A percentile compares a stretch with the other conserved stretches of the same genome.
Evolutionary conservation across 1,140 invertebrate genomes (phyloP).

Genomic region (Philotrypesis tridentata): DNA sequence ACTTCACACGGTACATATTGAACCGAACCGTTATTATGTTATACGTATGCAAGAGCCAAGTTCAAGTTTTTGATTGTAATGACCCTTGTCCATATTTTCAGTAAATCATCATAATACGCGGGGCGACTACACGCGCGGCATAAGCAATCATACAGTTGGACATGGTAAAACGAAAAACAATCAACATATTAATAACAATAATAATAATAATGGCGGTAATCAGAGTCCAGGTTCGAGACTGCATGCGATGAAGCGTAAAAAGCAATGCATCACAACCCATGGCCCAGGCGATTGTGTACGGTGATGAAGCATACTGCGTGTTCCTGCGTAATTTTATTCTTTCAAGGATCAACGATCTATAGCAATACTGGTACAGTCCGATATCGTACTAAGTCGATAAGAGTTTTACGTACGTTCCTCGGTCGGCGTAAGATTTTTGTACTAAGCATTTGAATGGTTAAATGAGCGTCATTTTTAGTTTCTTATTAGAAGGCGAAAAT

Average conservation of each 20-base stretch:
- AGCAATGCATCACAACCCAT: slow-evolving; percentile 64
- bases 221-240: slow-evolving; percentile 65
- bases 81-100: slow-evolving; percentile 48
- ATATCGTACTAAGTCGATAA: slow-evolving; percentile 46
- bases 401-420: slow-evolving; percentile 38
- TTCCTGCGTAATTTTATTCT: slow-evolving; percentile 51
- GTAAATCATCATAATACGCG: slow-evolving; percentile 66
- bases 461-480: slow-evolving; percentile 25
- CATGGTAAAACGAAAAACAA: slow-evolving; percentile 67
- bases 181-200: slow-evolving; percentile 64
- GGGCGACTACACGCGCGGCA: slow-evolving; percentile 64
- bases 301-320: slow-evolving; percentile 66
- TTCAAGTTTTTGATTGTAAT: neutral
- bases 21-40: neutral
- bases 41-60: neutral
- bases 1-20: slow-evolving; percentile 64
- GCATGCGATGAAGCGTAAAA: slow-evolving; percentile 68
- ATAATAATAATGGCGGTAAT: slow-evolving; percentile 60
- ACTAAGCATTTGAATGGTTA: slow-evolving; percentile 43
- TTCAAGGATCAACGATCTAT: slow-evolving; percentile 49
- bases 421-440: slow-evolving; percentile 37
- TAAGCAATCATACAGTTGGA: slow-evolving; percentile 65
- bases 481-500: slow-evolving; percentile 3
- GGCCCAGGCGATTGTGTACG: slow-evolving; percentile 70
- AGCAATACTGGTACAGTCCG: slow-evolving; percentile 58